These are phyloP conservation scores for Diarsia rubi DNA, from an alignment of 2,888 invertebrate species.

Conservation along the genomic window DNA sequence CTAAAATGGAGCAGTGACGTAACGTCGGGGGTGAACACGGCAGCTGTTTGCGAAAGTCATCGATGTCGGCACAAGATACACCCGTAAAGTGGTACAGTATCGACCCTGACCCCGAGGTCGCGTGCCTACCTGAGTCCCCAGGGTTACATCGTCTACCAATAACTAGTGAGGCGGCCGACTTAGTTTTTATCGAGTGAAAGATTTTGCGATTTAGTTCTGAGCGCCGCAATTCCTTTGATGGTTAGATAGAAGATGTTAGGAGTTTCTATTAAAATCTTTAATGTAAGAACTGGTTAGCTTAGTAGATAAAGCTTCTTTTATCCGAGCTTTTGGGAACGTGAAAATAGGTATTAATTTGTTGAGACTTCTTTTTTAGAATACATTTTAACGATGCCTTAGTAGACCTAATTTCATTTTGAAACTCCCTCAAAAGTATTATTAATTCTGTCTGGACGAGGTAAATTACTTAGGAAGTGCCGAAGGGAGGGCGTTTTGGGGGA, in stretches of 20 bases:
- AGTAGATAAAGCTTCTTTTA: conserved; percentile 1
- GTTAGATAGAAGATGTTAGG: conserved; percentile 15
- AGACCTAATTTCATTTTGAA: background rate
- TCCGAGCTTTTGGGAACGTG: conserved; percentile 10
- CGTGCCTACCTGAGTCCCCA: conserved; percentile 77
- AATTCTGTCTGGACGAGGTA: background rate
- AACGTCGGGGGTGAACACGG: conserved; percentile 50
- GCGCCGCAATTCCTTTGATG: conserved; percentile 23
- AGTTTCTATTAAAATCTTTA: conserved; percentile 2
- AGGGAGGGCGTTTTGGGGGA: too few relatives aligned
- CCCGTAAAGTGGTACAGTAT: conserved; percentile 63
- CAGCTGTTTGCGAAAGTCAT: conserved; percentile 75
- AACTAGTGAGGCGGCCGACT: conserved; percentile 44
- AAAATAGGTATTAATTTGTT: background rate
- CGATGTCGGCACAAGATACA: conserved; percentile 70
- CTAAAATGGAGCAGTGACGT: conserved; percentile 48
- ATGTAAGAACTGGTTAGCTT: background rate
- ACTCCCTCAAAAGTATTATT: background rate
- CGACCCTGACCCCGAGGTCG: conserved; percentile 84
- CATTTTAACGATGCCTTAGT: background rate
- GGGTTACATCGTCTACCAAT: conserved; percentile 75
- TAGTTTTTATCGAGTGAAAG: conserved; percentile 44
- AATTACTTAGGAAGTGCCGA: too few relatives aligned
- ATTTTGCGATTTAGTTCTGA: conserved; percentile 42
- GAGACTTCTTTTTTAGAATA: background rate